phyloP scores from a whole-genome alignment of 2,797 vertebrate genomes.

The Sebastes wilsoni region DNA sequence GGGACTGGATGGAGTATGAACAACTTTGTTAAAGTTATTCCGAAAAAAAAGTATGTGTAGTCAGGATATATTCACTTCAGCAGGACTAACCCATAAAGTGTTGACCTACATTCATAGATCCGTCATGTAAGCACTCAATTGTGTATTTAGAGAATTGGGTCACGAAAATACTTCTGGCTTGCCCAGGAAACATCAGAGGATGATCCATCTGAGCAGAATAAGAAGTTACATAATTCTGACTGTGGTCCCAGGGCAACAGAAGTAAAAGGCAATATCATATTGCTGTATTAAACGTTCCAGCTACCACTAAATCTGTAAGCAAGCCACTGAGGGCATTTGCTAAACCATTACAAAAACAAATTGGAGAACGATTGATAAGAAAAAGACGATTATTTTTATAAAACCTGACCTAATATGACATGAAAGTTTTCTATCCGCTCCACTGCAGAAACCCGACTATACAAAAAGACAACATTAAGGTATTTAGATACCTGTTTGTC shows the following conservation, averaged over 20 bases:
- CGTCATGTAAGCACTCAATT: conserved; percentile 15
- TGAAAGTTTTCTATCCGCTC: conserved; percentile 4
- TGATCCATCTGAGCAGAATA: conserved; percentile 44
- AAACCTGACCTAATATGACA: conserved; percentile 28
- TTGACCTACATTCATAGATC: conserved; percentile 55
- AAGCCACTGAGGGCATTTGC: background rate
- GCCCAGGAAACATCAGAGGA: conserved; percentile 40
- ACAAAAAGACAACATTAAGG: background rate
- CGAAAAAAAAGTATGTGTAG: background rate
- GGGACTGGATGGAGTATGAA: background rate
- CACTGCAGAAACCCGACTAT: background rate
- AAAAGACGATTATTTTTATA: conserved; percentile 9
- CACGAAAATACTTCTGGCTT: conserved; percentile 47
- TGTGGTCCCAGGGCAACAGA: conserved; percentile 38
- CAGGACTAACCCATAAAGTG: conserved; percentile 19
- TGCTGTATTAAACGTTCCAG: conserved; percentile 19
- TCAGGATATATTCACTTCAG: background rate
- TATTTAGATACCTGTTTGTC: conserved; percentile 27
- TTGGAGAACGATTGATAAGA: conserved; percentile 13
- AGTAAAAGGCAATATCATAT: conserved; percentile 35
- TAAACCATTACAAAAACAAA: conserved; percentile 28
- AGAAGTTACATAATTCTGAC: conserved; percentile 47
- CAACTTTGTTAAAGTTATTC: background rate
- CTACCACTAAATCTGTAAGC: conserved; percentile 13
- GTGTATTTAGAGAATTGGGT: conserved; percentile 56